Evolutionary conservation across 2,113 vertebrate genomes (phyloP), one percentile per base, ranked within the genome.

Genomic region (Planiliza haematocheilus): DNA sequence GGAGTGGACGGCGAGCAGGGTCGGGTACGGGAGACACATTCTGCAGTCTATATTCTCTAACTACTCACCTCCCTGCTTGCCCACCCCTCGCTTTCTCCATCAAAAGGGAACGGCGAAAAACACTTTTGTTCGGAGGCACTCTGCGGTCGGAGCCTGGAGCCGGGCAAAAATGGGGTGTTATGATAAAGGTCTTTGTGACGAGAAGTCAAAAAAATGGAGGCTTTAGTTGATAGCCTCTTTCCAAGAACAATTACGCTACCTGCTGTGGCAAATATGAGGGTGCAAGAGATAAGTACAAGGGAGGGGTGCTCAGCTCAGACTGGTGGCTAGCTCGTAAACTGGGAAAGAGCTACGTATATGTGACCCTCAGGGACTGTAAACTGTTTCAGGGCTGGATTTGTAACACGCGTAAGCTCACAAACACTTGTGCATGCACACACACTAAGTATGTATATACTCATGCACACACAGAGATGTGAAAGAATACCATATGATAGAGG

Each of bases 221-320:
- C 57, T 78, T 72, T 66, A 36, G 55, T 72, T 82, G 80, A 88
- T 77, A 72, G 71, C 69, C 78, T 71, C 77, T 49, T 84, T 86
- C 77, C 65, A 79, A 73, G 82, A 86, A 87, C 86, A 86, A 81
- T 90, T 85, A 74, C 53, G 3, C 70, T 78, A 72, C 89, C 86
- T 83, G 82, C 88, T 87, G 84, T 76, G 84, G 78, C 82, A 88
- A 90, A 89, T 87, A 77, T 72, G 85, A 69, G 75, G 77, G 65
- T 83, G 70, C 46, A 65, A 49, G 70, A 89, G 83, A 85, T 90
- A 88, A 85, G 88, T 89, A 83, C 75, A 24, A 84, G 39, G 70
- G 65, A 76, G 70, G 58, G 61, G 70, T 49, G 69, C 57, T 70
- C 10, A n/a, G 76, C 64, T 56, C 62, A 77, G 81, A 67, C 84